Conservation (phyloP, 2,113 vertebrate genomes). For the Synodontis membranacea region DNA sequence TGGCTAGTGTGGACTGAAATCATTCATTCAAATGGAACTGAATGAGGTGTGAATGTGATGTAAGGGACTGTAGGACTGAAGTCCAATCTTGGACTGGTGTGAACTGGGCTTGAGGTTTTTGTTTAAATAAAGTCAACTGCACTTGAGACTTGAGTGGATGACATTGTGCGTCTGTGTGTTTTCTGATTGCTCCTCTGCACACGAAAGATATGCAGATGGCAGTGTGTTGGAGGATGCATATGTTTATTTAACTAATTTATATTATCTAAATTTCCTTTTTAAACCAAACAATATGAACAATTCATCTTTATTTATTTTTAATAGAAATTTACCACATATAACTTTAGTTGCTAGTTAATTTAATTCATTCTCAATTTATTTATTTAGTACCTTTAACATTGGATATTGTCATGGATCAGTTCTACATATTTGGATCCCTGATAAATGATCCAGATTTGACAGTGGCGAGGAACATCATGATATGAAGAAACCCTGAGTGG, state of each 20-base stretch:
- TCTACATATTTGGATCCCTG: no score
- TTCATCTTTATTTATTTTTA: background rate
- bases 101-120: no score
- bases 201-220: no score
- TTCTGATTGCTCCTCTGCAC: background rate
- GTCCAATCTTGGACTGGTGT: no score
- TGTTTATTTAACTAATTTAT: background rate
- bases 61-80: no score
- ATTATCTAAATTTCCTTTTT: background rate
- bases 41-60: background rate
- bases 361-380: background rate
- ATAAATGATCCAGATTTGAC: no score
- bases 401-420: no score
- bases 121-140: no score
- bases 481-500: no score
- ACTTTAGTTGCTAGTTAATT: background rate
- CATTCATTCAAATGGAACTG: background rate
- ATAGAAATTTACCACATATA: background rate
- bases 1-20: background rate
- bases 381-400: no score
- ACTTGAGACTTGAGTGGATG: no score
- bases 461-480: no score
- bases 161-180: background rate
- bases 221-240: background rate
- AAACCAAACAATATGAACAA: background rate